Percentiles rank a stretch among this genome's conserved stretches.
These are phyloP conservation scores for Uria lomvia DNA, from an alignment of 2,113 vertebrate species.

Conservation along the genomic window DNA sequence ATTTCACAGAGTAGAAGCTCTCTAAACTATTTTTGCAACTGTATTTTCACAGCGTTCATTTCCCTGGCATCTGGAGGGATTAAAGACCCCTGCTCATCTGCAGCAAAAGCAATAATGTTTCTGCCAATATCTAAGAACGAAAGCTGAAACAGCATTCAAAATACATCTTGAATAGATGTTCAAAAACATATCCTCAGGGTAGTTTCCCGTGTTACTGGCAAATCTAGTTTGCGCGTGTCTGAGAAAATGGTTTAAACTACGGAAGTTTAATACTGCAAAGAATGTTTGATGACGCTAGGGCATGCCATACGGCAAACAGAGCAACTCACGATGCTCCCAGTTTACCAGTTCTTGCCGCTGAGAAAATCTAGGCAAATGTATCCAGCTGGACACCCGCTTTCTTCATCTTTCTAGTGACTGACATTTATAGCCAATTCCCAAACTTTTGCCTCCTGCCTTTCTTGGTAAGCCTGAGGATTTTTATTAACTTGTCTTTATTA, in stretches of 20 bases:
- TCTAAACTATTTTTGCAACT: neutral
- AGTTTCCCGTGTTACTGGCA: constrained; percentile 70
- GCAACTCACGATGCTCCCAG: neutral
- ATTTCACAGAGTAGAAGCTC: neutral
- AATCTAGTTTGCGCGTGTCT: constrained; percentile 58
- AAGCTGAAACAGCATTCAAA: constrained; percentile 70
- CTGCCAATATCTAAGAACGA: constrained; percentile 65
- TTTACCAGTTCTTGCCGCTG: neutral
- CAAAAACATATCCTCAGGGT: constrained; percentile 67
- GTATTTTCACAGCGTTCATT: constrained; percentile 31
- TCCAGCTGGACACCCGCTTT: neutral
- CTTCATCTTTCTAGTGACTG: neutral
- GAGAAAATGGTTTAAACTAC: constrained; percentile 66
- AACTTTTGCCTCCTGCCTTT: neutral
- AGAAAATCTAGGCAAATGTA: neutral
- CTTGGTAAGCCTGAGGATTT: neutral
- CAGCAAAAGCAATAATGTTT: constrained; percentile 65
- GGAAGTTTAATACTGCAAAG: constrained; percentile 69
- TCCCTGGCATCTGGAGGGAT: constrained; percentile 32
- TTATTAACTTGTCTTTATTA: neutral
- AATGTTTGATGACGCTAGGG: constrained; percentile 64
- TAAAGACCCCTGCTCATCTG: constrained; percentile 59
- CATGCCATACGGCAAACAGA: constrained; percentile 52
- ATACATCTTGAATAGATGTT: constrained; percentile 71
- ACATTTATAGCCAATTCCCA: neutral